These are phyloP conservation scores for Leptonema lineaticorne DNA, from an alignment of 1,140 invertebrate species.

Conservation along the genomic window DNA sequence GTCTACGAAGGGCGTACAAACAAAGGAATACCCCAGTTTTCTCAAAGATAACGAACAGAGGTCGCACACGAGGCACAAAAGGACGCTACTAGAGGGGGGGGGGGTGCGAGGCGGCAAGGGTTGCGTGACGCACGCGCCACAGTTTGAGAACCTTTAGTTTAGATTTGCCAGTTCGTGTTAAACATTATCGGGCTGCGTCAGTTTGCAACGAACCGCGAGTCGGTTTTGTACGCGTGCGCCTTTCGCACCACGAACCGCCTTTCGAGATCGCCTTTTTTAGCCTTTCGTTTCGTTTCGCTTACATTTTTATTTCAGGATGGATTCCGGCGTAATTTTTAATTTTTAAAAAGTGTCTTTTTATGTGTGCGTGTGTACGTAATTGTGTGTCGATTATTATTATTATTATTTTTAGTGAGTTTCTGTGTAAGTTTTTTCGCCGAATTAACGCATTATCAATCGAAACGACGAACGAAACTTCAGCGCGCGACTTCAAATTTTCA, in stretches of 20 bases:
- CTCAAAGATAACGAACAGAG: too few relatives aligned
- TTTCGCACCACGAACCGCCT: too few relatives aligned
- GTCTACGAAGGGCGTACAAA: too few relatives aligned
- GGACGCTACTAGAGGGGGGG: background rate
- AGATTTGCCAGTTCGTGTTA: constrained; percentile 15
- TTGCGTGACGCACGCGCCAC: background rate
- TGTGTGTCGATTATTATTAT: too few relatives aligned
- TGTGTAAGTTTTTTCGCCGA: too few relatives aligned
- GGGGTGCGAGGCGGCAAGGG: background rate
- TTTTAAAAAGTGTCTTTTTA: background rate
- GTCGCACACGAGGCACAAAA: too few relatives aligned
- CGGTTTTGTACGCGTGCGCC: background rate
- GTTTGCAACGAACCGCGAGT: constrained; percentile 20
- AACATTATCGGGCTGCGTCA: constrained; percentile 25
- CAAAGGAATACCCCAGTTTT: too few relatives aligned
- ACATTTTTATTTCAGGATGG: background rate
- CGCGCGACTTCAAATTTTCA: too few relatives aligned
- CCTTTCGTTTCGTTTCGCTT: background rate
- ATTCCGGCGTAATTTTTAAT: background rate
- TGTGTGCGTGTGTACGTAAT: too few relatives aligned
- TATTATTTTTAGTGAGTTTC: too few relatives aligned
- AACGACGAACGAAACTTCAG: too few relatives aligned
- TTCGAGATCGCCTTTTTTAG: background rate
- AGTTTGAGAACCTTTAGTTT: background rate
- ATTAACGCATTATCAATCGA: too few relatives aligned